These are phyloP conservation scores for Eupithecia dodoneata DNA, from an alignment of 2,888 invertebrate genomes.

Conservation along the genomic window DNA sequence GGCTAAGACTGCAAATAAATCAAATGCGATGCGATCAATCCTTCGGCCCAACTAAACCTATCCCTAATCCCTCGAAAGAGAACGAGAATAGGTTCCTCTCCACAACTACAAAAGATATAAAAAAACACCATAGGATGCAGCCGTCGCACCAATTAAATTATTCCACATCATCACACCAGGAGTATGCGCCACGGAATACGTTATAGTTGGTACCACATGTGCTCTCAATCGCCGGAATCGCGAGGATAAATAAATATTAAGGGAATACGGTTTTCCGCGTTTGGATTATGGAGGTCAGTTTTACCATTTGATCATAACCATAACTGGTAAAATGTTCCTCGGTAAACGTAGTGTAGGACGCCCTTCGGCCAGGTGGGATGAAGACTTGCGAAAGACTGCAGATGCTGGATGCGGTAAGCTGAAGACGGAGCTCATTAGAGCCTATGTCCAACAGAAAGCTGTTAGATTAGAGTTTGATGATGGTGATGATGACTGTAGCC, in stretches of 20 bases:
- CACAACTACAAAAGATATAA: slow-evolving; percentile 38
- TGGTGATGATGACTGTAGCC: too few species aligned
- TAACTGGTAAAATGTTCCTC: background rate
- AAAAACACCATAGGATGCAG: slow-evolving; percentile 49
- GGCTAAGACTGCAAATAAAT: too few species aligned
- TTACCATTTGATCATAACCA: background rate
- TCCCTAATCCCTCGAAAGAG: background rate
- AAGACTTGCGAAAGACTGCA: too few species aligned
- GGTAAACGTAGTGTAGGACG: too few species aligned
- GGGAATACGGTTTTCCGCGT: slow-evolving; percentile 12
- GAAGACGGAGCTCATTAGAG: too few species aligned
- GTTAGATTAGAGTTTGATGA: too few species aligned
- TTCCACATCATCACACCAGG: slow-evolving; percentile 68
- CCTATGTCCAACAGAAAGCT: too few species aligned
- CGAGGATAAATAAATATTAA: slow-evolving; percentile 20
- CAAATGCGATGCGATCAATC: background rate
- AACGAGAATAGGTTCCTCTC: slow-evolving; percentile 1
- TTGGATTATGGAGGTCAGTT: slow-evolving; percentile 4
- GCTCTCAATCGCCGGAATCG: slow-evolving; percentile 14
- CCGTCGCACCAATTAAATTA: slow-evolving; percentile 76
- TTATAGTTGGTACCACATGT: slow-evolving; percentile 11
- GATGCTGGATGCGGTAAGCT: too few species aligned
- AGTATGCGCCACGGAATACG: slow-evolving; percentile 28
- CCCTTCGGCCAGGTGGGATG: too few species aligned
- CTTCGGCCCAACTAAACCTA: background rate